Evolutionary conservation across 1,140 invertebrate genomes (phyloP).

Genomic region (Metopolophium dirhodum): DNA sequence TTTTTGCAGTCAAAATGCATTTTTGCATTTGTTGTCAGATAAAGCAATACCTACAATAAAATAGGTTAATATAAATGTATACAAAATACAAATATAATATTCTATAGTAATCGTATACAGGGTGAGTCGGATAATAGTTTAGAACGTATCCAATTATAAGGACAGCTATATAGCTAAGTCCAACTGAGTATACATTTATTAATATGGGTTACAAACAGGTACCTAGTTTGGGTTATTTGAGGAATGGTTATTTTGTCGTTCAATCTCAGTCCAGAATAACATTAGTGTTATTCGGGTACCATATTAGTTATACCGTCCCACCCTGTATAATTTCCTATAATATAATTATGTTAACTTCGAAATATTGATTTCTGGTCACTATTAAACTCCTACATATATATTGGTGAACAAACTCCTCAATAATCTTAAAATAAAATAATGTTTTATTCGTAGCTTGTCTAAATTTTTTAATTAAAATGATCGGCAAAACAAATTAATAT

Average conservation of each 20-base stretch:
- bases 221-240: background rate
- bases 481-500: background rate
- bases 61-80: background rate
- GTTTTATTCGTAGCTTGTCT: background rate
- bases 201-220: background rate
- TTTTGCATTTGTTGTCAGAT: background rate
- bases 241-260: background rate
- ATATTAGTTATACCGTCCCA: background rate
- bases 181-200: background rate
- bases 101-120: constrained; percentile 30
- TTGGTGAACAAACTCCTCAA: background rate
- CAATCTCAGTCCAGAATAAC: background rate
- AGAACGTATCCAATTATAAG: background rate
- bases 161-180: background rate
- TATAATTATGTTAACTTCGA: background rate
- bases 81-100: constrained; percentile 32
- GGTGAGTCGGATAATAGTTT: constrained; percentile 36
- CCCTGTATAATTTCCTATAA: constrained; percentile 12
- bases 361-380: background rate
- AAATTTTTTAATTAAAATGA: background rate
- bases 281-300: background rate
- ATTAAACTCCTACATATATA: background rate
- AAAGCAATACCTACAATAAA: constrained; percentile 27
- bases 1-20: background rate
- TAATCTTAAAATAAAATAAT: background rate